Percentiles rank a stretch among this genome's conserved stretches.
These are phyloP conservation scores for Dermochelys coriacea DNA, from an alignment of 2,797 vertebrate genomes.

Conservation along the genomic window DNA sequence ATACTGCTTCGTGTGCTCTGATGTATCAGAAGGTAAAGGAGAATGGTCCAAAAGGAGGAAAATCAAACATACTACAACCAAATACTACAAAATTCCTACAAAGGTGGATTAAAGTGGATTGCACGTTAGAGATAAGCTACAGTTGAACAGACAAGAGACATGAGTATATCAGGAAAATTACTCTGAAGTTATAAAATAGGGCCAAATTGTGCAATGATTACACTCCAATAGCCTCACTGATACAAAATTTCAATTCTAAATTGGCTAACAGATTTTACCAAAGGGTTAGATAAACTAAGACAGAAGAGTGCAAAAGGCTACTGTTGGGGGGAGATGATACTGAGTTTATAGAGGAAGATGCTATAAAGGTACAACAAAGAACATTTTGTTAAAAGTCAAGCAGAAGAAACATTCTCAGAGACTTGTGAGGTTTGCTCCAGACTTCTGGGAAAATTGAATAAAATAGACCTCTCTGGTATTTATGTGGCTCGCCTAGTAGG, in stretches of 20 bases:
- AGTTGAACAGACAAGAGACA: neutral
- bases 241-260: neutral
- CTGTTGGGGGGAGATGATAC: neutral
- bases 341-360: neutral
- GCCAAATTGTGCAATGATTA: neutral
- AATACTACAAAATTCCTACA: neutral
- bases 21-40: neutral
- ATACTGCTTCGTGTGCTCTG: neutral
- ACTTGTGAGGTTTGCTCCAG: fast-evolving
- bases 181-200: neutral
- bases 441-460: neutral
- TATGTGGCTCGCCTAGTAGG: neutral
- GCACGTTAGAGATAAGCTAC: neutral
- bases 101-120: neutral
- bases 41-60: neutral
- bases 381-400: neutral
- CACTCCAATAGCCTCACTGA: neutral
- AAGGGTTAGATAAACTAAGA: neutral
- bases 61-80: neutral
- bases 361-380: neutral
- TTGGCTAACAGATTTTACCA: neutral
- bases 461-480: neutral
- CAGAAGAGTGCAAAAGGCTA: neutral
- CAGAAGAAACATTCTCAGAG: neutral
- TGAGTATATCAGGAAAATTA: conserved; percentile 8